These are phyloP conservation scores for Gymnarchus niloticus DNA, from an alignment of 2,113 vertebrate genomes.

Conservation along the genomic window DNA sequence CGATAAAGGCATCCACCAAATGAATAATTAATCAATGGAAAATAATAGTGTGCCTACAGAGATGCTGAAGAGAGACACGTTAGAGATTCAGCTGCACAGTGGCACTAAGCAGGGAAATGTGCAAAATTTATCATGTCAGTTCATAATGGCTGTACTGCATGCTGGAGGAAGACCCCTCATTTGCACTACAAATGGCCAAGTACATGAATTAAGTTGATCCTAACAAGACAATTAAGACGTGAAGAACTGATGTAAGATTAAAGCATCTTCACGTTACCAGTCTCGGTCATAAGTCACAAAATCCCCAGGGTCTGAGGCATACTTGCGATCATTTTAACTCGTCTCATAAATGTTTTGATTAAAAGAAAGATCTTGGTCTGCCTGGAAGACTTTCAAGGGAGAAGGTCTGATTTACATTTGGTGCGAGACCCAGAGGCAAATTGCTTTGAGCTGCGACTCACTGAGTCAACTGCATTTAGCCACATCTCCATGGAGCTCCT, in stretches of 20 bases:
- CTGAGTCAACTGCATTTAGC: conserved; percentile 21
- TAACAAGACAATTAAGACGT: conserved; percentile 40
- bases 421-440: conserved; percentile 34
- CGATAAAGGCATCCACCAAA: not conserved
- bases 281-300: conserved; percentile 39
- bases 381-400: conserved; percentile 40
- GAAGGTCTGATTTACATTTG: conserved; percentile 50
- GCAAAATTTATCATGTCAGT: not conserved
- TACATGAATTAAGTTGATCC: conserved; percentile 8
- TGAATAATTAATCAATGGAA: not conserved
- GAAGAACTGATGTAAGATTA: conserved; percentile 36
- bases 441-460: conserved; percentile 39
- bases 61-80: not conserved
- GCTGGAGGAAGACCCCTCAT: not conserved
- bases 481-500: not conserved
- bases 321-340: conserved; percentile 38
- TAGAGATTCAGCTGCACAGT: not conserved
- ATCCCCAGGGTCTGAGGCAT: conserved; percentile 37
- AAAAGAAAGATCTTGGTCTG: conserved; percentile 44
- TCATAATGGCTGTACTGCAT: not conserved
- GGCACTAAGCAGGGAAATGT: not conserved
- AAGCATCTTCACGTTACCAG: conserved; percentile 32
- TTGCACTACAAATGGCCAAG: not conserved
- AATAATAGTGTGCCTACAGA: not conserved
- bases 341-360: conserved; percentile 52